Conservation (phyloP, 2,797 vertebrate species). For the Pangasius sanitwongsei region DNA sequence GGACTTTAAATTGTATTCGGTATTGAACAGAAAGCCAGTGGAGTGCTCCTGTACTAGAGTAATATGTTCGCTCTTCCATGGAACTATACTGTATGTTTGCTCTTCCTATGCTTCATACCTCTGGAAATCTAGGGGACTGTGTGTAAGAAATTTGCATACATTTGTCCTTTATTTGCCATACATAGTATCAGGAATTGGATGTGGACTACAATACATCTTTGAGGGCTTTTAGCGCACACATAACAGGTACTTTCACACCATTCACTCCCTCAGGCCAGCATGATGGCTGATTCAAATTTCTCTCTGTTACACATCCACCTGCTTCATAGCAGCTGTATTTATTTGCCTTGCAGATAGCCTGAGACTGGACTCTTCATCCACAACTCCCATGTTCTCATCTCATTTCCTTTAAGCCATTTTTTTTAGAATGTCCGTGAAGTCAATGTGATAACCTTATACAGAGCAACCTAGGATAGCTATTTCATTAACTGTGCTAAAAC, state of each 20-base stretch:
- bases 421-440: neutral
- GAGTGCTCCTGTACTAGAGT: neutral
- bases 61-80: neutral
- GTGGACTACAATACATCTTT: neutral
- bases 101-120: neutral
- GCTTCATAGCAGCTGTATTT: slow-evolving; percentile 42
- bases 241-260: neutral
- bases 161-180: neutral
- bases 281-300: slow-evolving; percentile 44
- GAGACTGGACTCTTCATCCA: neutral
- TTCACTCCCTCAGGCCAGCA: slow-evolving; percentile 30
- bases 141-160: neutral
- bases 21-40: neutral
- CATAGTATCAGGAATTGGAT: neutral
- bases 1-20: neutral
- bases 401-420: slow-evolving; percentile 17
- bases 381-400: slow-evolving; percentile 2
- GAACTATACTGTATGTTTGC: neutral
- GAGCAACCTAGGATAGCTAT: neutral
- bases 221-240: neutral
- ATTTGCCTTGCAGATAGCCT: slow-evolving; percentile 51
- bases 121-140: neutral
- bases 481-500: neutral
- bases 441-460: neutral
- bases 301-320: neutral